Percentiles rank a stretch among this genome's conserved stretches.
phyloP scores from a whole-genome alignment of 2,113 vertebrate genomes.

The Eulemur macaco region DNA sequence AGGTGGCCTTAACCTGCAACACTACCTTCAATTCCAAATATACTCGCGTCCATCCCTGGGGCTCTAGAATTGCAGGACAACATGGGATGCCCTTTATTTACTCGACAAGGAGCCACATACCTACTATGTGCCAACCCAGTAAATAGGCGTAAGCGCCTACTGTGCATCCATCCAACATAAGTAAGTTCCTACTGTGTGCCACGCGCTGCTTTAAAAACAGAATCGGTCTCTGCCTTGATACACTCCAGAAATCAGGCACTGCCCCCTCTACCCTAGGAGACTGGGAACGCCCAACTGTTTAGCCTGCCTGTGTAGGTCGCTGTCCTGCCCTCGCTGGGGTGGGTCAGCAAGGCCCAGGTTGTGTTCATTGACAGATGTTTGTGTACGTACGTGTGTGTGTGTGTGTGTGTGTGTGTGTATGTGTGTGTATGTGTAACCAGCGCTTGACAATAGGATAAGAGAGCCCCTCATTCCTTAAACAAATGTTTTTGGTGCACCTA shows the following conservation, averaged over 20 bases:
- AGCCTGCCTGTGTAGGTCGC: no score
- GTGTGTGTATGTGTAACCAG: background rate
- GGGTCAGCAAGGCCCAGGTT: background rate
- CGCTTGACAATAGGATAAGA: no score
- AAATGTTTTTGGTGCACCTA: background rate
- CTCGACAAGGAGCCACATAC: background rate
- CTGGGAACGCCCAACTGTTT: background rate
- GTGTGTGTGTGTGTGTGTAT: no score
- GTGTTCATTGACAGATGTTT: background rate
- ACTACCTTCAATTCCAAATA: background rate
- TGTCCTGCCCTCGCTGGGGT: background rate
- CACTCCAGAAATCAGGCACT: background rate
- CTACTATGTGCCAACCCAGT: background rate
- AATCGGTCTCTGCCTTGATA: background rate
- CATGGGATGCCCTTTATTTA: background rate
- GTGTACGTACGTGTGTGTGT: background rate
- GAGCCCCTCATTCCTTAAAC: background rate
- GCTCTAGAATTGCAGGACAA: background rate
- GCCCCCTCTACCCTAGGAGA: background rate
- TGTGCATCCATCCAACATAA: background rate
- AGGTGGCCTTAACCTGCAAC: constrained; percentile 49
- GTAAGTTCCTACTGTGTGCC: background rate
- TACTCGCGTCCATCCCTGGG: background rate
- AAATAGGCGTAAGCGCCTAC: background rate
- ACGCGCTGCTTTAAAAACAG: background rate